phyloP scores from a whole-genome alignment of 2,797 vertebrate species.

The Diglossa cyanea region DNA sequence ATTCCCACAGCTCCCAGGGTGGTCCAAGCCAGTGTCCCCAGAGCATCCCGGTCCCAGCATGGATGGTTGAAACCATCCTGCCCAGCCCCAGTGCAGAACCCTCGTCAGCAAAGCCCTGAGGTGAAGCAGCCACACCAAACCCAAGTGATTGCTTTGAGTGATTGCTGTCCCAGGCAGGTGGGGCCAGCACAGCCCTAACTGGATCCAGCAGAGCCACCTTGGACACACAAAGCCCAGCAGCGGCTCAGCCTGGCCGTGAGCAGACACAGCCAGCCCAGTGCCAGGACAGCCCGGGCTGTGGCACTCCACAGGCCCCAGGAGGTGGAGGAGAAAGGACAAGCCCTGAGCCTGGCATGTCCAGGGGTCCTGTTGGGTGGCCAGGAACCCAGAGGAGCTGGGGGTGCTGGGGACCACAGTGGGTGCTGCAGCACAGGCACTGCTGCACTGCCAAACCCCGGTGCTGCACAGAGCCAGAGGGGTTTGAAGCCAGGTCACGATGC shows the following conservation, averaged over 20 bases:
- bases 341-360: background rate
- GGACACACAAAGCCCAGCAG: background rate
- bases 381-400: background rate
- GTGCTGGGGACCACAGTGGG: background rate
- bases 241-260: background rate
- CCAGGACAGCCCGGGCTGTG: fast-evolving
- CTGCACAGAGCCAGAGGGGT: background rate
- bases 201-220: conserved; percentile 12
- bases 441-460: background rate
- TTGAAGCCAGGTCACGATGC: background rate
- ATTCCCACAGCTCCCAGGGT: fast-evolving
- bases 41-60: fast-evolving
- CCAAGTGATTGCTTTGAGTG: background rate
- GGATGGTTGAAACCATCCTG: background rate
- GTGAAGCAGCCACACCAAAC: background rate
- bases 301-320: too few relatives aligned
- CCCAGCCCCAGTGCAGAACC: background rate
- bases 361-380: background rate
- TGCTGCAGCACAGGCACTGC: background rate
- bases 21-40: fast-evolving
- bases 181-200: background rate
- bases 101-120: background rate
- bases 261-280: background rate
- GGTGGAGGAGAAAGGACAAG: background rate
- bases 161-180: background rate